phyloP scores from a whole-genome alignment of 30 jellyfish, hydroid and myxozoan species.

The Morbakka virulenta region DNA sequence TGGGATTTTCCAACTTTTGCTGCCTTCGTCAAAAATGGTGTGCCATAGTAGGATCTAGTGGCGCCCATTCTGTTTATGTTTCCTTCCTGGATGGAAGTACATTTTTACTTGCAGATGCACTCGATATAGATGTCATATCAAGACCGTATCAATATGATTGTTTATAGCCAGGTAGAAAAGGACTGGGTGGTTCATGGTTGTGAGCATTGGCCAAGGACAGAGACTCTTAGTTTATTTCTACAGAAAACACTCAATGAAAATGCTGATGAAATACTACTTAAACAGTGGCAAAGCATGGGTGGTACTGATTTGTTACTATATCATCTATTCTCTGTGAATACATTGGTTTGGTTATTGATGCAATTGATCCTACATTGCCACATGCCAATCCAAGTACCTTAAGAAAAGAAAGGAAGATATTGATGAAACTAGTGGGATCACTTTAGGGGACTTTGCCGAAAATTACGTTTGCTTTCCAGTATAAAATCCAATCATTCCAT shows the following conservation, averaged over 20 bases:
- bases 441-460: slow-evolving; percentile 65
- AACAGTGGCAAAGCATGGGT: slow-evolving; percentile 62
- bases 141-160: slow-evolving; percentile 29
- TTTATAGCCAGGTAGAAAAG: slow-evolving; percentile 40
- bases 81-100: slow-evolving; percentile 60
- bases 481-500: slow-evolving; percentile 29
- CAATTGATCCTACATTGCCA: slow-evolving; percentile 56
- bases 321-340: slow-evolving; percentile 19
- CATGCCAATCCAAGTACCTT: slow-evolving; percentile 48
- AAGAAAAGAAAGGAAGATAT: slow-evolving; percentile 47
- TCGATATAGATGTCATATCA: slow-evolving; percentile 15
- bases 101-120: slow-evolving; percentile 26
- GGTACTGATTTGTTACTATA: slow-evolving; percentile 36
- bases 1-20: slow-evolving; percentile 69
- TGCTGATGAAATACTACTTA: slow-evolving; percentile 16
- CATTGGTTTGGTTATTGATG: slow-evolving; percentile 18
- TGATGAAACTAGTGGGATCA: too few species aligned
- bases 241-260: too few species aligned
- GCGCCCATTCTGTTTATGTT: slow-evolving; percentile 81
- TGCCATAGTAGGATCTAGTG: slow-evolving; percentile 64
- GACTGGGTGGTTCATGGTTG: slow-evolving; percentile 73
- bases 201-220: slow-evolving; percentile 45
- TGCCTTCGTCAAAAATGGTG: slow-evolving; percentile 69
- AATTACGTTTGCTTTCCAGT: slow-evolving; percentile 25
- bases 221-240: background rate